Percentiles rank a stretch among this genome's conserved stretches.
Conservation (phyloP, 2,113 vertebrate genomes). For the Tamias sibiricus region DNA sequence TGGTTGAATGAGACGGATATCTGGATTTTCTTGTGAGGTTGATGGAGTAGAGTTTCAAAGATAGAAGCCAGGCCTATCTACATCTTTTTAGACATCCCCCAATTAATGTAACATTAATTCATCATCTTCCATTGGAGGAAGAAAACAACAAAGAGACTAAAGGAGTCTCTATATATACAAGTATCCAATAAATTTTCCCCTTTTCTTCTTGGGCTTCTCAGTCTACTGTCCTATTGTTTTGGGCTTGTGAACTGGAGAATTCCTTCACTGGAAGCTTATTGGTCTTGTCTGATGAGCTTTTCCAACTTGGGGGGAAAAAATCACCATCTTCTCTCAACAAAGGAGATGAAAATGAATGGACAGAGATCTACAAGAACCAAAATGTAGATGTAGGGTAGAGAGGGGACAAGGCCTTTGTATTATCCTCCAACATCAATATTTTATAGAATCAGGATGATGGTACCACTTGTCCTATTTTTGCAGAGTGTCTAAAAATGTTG, state of each 20-base stretch:
- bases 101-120: not conserved
- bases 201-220: not conserved
- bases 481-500: not conserved
- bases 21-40: not conserved
- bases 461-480: not conserved
- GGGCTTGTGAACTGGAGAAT: not conserved
- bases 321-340: not conserved
- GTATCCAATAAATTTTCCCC: fast-evolving
- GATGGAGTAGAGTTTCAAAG: no score
- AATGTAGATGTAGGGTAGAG: no score
- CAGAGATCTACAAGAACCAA: not conserved
- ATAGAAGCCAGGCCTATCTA: not conserved
- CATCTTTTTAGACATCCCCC: not conserved
- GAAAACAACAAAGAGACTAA: not conserved
- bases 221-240: not conserved
- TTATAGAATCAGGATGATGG: not conserved
- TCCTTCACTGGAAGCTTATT: not conserved
- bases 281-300: not conserved
- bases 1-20: no score
- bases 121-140: not conserved
- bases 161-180: not conserved
- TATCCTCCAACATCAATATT: not conserved
- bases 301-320: not conserved
- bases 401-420: not conserved
- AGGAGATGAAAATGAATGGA: not conserved